Evolutionary conservation across 2,888 invertebrate species (phyloP).

Genomic region (Oligia strigilis): DNA sequence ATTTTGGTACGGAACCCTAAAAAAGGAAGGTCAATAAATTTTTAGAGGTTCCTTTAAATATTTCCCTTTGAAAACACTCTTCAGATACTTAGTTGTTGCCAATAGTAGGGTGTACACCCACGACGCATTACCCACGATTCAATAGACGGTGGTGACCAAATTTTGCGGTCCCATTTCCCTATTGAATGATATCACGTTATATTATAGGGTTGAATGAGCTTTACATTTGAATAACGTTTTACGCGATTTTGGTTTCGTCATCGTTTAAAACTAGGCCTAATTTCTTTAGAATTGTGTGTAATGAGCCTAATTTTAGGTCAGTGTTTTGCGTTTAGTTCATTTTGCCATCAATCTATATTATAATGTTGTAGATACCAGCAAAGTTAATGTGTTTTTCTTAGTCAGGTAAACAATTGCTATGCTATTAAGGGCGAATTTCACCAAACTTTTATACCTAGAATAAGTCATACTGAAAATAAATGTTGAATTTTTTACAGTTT

Average conservation of each 20-base stretch:
- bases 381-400: too few relatives aligned
- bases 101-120: constrained; percentile 33
- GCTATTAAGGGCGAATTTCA: too few relatives aligned
- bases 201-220: constrained; percentile 76
- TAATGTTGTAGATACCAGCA: not conserved
- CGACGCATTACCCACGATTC: constrained; percentile 80
- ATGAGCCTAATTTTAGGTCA: constrained; percentile 1
- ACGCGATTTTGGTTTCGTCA: constrained; percentile 75
- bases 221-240: constrained; percentile 78
- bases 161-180: constrained; percentile 86
- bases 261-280: constrained; percentile 71
- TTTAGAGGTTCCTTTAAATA: not conserved
- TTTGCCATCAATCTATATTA: not conserved
- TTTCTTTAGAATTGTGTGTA: constrained; percentile 52
- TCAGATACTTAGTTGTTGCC: not conserved
- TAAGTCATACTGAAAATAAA: not conserved
- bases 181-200: constrained; percentile 79
- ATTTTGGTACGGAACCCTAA: too few relatives aligned
- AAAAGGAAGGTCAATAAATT: not conserved
- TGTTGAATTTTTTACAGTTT: not conserved
- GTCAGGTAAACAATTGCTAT: not conserved
- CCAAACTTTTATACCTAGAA: too few relatives aligned
- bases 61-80: too few relatives aligned
- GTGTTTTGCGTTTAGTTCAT: constrained; percentile 13
- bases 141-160: constrained; percentile 84